Evolutionary conservation across 1,140 invertebrate species (phyloP).

Genomic region (Zophobas atratus): DNA sequence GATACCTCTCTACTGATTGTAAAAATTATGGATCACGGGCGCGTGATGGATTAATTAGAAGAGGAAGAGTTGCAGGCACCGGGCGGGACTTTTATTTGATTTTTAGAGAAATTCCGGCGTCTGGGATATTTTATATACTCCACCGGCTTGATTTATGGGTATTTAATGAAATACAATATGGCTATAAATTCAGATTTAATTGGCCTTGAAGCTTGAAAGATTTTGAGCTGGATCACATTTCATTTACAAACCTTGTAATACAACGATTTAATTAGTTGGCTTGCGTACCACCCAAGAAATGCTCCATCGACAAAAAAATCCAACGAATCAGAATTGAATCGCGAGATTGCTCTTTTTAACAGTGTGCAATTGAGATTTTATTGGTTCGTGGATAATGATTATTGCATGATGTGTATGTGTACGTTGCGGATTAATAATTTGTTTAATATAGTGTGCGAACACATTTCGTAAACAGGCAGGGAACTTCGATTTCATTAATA

Average conservation of each 20-base stretch:
- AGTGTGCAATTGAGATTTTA: slow-evolving; percentile 26
- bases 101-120: slow-evolving; percentile 39
- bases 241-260: slow-evolving; percentile 44
- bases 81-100: slow-evolving; percentile 32
- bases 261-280: slow-evolving; percentile 43
- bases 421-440: slow-evolving; percentile 46
- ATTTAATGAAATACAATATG: slow-evolving; percentile 47
- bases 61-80: slow-evolving; percentile 11
- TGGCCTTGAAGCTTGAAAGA: slow-evolving; percentile 44
- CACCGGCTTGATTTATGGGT: slow-evolving; percentile 42
- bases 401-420: slow-evolving; percentile 25
- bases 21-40: slow-evolving; percentile 2
- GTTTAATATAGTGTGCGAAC: slow-evolving; percentile 57
- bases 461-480: slow-evolving; percentile 62
- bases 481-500: slow-evolving; percentile 63
- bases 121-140: slow-evolving; percentile 42
- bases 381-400: slow-evolving; percentile 33
- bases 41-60: slow-evolving; percentile 34
- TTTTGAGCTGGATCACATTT: slow-evolving; percentile 45
- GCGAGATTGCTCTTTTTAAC: slow-evolving; percentile 1
- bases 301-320: slow-evolving; percentile 4
- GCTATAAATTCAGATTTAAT: slow-evolving; percentile 43
- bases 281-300: slow-evolving; percentile 24
- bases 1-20: neutral
- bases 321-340: slow-evolving; percentile 20